These are phyloP conservation scores for Trachymyrmex septentrionalis DNA, from an alignment of 1,140 invertebrate genomes.

Conservation along the genomic window DNA sequence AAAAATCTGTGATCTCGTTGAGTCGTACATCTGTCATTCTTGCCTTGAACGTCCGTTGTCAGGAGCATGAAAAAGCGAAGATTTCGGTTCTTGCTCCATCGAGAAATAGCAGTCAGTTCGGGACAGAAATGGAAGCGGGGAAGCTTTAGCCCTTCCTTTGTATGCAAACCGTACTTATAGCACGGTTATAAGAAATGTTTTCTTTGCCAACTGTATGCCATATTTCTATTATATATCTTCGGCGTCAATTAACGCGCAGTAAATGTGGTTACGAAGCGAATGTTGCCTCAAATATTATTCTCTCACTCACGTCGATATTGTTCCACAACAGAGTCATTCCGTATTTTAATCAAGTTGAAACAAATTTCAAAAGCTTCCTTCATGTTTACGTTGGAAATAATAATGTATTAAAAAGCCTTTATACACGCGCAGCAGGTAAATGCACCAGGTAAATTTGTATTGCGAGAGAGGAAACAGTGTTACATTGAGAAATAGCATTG, in stretches of 20 bases:
- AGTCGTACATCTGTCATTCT: slow-evolving; percentile 63
- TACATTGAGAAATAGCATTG: neutral
- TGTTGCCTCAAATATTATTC: slow-evolving; percentile 35
- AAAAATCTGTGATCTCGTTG: neutral
- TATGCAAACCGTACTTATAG: slow-evolving; percentile 40
- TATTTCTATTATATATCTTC: slow-evolving; percentile 3
- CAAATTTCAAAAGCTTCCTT: slow-evolving; percentile 44
- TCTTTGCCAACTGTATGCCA: slow-evolving; percentile 35
- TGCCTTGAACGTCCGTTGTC: slow-evolving; percentile 37
- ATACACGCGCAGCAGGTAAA: neutral
- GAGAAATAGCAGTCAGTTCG: slow-evolving; percentile 46
- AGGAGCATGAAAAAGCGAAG: slow-evolving; percentile 21
- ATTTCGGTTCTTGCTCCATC: slow-evolving; percentile 48
- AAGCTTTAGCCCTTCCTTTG: slow-evolving; percentile 53
- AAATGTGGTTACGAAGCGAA: neutral
- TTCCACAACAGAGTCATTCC: neutral
- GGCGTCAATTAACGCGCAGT: neutral
- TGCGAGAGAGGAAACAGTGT: neutral
- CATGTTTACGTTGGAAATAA: slow-evolving; percentile 49
- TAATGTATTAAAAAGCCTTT: slow-evolving; percentile 35
- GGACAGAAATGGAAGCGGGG: slow-evolving; percentile 50
- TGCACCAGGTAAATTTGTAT: slow-evolving; percentile 17
- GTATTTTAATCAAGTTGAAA: slow-evolving; percentile 55
- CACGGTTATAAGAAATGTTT: slow-evolving; percentile 17
- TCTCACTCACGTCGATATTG: slow-evolving; percentile 26